Percentiles rank a stretch among this genome's conserved stretches.
phyloP scores from a whole-genome alignment of 2,888 invertebrate species.

The Eristalinus sepulchralis region DNA sequence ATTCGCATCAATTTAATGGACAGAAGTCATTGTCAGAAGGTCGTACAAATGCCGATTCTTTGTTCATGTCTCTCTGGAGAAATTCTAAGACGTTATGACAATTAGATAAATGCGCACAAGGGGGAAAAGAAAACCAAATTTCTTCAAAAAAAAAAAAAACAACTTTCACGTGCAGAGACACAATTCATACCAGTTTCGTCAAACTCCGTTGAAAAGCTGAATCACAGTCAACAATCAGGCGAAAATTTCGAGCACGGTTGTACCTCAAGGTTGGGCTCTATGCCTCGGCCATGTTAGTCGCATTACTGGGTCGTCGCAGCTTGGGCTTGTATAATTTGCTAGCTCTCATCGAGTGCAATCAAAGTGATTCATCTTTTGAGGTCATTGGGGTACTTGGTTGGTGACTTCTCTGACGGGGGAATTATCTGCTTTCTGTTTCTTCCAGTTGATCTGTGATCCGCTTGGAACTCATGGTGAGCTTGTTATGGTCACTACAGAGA shows the following conservation, averaged over 20 bases:
- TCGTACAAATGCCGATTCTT: background rate
- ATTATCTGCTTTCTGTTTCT: background rate
- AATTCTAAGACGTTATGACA: conserved; percentile 22
- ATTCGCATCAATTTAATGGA: conserved; percentile 1
- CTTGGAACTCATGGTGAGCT: background rate
- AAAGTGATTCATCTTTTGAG: background rate
- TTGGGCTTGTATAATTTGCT: background rate
- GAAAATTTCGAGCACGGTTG: background rate
- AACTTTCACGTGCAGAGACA: conserved; percentile 24
- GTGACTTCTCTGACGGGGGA: background rate
- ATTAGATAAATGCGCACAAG: conserved; percentile 4
- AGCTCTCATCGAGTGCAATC: background rate
- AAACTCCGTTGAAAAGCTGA: background rate
- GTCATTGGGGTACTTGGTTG: background rate
- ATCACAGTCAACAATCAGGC: background rate
- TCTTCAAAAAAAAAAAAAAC: background rate
- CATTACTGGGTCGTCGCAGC: background rate
- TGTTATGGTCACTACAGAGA: background rate
- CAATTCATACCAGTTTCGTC: background rate
- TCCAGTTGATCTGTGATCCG: background rate
- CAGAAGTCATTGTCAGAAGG: background rate
- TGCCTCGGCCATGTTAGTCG: background rate
- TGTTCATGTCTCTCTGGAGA: conserved; percentile 14
- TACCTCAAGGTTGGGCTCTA: background rate
- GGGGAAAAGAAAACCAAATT: conserved; percentile 6